Base-by-base conservation (phyloP, 2,888 invertebrate species). In the Entomobrya proxima region DNA sequence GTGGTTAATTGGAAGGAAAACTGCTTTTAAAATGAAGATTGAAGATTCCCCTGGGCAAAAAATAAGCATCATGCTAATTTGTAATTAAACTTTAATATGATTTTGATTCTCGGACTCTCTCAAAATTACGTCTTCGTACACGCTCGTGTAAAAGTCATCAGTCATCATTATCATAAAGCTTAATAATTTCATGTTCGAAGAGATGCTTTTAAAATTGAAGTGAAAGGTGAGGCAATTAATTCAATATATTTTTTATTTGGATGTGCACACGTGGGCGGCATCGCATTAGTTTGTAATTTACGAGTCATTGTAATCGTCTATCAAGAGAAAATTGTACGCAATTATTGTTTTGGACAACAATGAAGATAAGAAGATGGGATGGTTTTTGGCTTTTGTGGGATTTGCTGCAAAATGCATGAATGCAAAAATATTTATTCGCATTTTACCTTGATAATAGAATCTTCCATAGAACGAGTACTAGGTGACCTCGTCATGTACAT, bases 401-500 rank as follows among this genome's bases (percentile, higher is more conserved):
- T 44, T 72, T 72, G 40, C 18, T 32, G n/a, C n/a, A n/a, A n/a
- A n/a, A n/a, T n/a, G n/a, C n/a, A n/a, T 72, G 21, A 44, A 37
- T 35, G 50, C 30, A 37, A 55, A 55, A 44, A 50, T 21, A 50
- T 47, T 72, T 30, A 69, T 52, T 37, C 58, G 32, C n/a, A 35
- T 35, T 50, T 32, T 77, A 86, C 86, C 86, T 86, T 86, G 40
- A 86, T 64, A 47, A 86, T 86, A 24, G 86, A 84, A 55, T 86
- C 86, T 32, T 86, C 86, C 44, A 86, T 86, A 27, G 79, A 83
- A 21, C 86, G 83, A 47, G 86, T 79, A 55, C 67, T 84, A 21
- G 83, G 86, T 18, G 74, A 61, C 21, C 83, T 52, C 27, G 83
- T 75, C 74, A 86, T 74, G 40, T 86, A 83, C 79, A 79, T 82